Evolutionary conservation across 2,113 vertebrate species (phyloP), one percentile per base, ranked within the genome.

Genomic region (Barbus barbus): DNA sequence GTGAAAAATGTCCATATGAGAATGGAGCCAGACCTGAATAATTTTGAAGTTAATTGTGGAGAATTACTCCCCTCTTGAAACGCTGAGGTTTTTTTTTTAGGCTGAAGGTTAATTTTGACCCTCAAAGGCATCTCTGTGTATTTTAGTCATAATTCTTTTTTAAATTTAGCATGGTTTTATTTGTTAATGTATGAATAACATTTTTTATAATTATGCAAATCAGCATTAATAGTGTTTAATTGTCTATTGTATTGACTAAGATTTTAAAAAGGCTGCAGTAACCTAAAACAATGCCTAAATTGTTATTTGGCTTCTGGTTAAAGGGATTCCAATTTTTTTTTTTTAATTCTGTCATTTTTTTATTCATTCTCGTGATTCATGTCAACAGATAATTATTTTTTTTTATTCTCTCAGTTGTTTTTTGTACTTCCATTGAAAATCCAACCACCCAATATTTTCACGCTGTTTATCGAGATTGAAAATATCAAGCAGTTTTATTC

Each of bases 1-100:
- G n/a, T 24, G 69, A 44, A 72, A 72, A 72, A 72, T 44, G 6
- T 72, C 36, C 69, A 72, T 72, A 72, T 3, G 22, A 72, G 22
- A 72, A 41, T 41, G 36, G 33, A 72, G 36, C 36, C 36, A 44
- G 69, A 24, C 69, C 5, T 44, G 36, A 71, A 71, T 71, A 20
- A n/a, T n/a, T 71, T 41, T 71, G 2, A 24, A 24, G 69, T 72
- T 72, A 72, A 72, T 72, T 72, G 11, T 14, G 36, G 20, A 41
- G 12, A 72, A 14, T 41, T 72, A 13, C 69, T n/a, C 4, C 18
- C 18, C 4, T n/a, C 20, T 67, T 33, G 7, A 67, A 67, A 67
- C 18, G 6, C 26, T 11, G 31, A 1, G 8, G 38, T n/a, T 3
- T 20, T 0, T 46, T 46, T 38, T n/a, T 72, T 4, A 41, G 22